Conservation (phyloP, 2,888 invertebrate species). For the Apodemia hepburni region DNA sequence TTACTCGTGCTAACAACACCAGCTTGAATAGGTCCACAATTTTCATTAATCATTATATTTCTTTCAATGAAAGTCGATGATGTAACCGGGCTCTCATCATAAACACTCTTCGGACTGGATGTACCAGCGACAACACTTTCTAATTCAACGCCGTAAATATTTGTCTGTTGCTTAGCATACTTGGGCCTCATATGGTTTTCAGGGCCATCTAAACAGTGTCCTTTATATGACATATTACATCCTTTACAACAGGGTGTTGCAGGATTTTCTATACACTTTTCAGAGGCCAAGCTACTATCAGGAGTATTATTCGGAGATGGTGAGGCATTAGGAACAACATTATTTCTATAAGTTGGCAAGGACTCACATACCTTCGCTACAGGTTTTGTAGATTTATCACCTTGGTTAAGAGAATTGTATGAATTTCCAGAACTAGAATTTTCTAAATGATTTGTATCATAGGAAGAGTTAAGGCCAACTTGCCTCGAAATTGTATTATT, state of each 20-base stretch:
- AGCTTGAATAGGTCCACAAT: constrained; percentile 88
- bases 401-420: constrained; percentile 46
- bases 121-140: constrained; percentile 58
- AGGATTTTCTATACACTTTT: constrained; percentile 51
- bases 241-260: constrained; percentile 74
- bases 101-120: constrained; percentile 77
- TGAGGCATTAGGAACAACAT: constrained; percentile 56
- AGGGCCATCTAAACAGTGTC: constrained; percentile 55
- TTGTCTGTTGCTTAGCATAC: constrained; percentile 54
- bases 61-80: constrained; percentile 84
- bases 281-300: constrained; percentile 67
- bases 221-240: constrained; percentile 66
- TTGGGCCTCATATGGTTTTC: constrained; percentile 61
- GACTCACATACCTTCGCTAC: constrained; percentile 47
- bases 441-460: constrained; percentile 55
- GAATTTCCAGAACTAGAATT: constrained; percentile 38
- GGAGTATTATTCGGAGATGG: constrained; percentile 68
- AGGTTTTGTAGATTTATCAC: constrained; percentile 48
- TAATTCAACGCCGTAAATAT: constrained; percentile 65
- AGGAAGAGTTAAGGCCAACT: constrained; percentile 61
- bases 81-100: constrained; percentile 83
- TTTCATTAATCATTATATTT: constrained; percentile 76
- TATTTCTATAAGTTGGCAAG: constrained; percentile 51
- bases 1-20: constrained; percentile 92
- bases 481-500: constrained; percentile 90